phyloP scores from a whole-genome alignment of 1,140 invertebrate species.

The Sarcophaga peregrina region DNA sequence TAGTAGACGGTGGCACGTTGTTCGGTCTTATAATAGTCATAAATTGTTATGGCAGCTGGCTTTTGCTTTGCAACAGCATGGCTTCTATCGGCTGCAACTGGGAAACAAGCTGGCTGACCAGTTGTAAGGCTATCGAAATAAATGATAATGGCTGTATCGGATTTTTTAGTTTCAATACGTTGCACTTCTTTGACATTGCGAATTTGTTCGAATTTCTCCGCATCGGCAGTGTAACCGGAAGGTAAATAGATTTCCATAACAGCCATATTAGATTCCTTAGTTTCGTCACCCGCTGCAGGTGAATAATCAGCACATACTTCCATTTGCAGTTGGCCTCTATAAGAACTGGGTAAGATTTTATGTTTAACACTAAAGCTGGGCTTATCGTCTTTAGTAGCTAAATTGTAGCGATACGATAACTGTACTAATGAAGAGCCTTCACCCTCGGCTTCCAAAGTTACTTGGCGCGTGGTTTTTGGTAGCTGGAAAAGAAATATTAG shows the following conservation, averaged over 20 bases:
- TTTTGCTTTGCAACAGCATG: conserved; percentile 88
- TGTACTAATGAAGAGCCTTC: conserved; percentile 82
- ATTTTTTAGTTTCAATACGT: conserved; percentile 81
- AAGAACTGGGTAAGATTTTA: conserved; percentile 78
- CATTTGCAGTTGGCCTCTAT: conserved; percentile 77
- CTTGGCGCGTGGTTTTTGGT: conserved; percentile 51
- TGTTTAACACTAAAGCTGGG: conserved; percentile 84
- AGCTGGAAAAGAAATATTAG: conserved; percentile 41
- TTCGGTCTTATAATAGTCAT: conserved; percentile 91
- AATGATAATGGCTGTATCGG: conserved; percentile 80
- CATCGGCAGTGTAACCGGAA: conserved; percentile 78
- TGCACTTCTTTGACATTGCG: conserved; percentile 55
- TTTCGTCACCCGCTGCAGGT: conserved; percentile 46
- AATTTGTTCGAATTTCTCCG: conserved; percentile 54
- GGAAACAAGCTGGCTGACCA: conserved; percentile 79
- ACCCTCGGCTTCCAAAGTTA: conserved; percentile 77
- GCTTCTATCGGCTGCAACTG: conserved; percentile 84
- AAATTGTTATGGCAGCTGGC: conserved; percentile 87
- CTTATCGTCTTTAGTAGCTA: conserved; percentile 82
- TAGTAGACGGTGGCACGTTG: conserved; percentile 81
- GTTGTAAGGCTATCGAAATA: conserved; percentile 85
- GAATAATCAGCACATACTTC: conserved; percentile 75
- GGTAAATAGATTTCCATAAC: conserved; percentile 88
- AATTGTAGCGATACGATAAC: conserved; percentile 83
- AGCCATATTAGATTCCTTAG: conserved; percentile 81